Base-by-base conservation (phyloP, 2,113 vertebrate species). In the Thalassoma bifasciatum region DNA sequence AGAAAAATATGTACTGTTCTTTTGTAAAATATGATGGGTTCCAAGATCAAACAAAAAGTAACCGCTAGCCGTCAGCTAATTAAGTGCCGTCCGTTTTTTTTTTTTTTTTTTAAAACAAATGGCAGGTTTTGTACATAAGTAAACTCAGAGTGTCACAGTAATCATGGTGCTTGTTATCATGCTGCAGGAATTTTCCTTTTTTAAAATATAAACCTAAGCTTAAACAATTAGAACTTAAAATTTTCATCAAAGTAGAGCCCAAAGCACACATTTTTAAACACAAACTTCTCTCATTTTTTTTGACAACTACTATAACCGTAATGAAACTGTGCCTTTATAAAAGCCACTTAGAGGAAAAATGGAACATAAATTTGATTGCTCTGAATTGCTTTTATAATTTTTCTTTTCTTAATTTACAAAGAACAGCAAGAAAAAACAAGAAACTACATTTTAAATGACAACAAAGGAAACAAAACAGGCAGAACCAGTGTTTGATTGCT, bases 331-430 rank as follows among this genome's bases (percentile, higher is more conserved):
- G n/a, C 36, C 26, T 66, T 50, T 66, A 38, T 47, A n/a, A 61
- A 24, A 60, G 23, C 24, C 24, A 38, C 53, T 61, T 6, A 5
- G 8, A 60, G 7, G 0, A 16, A 34, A 68, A 70, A 47, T 0
- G 34, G 47, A 9, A 37, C 1, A 10, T 56, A 5, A 36, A 58
- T 66, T 22, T 64, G 57, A 75, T 79, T 36, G 16, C 23, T 59
- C 36, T 36, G 37, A 74, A 61, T 42, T 80, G 63, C 73, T 83
- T 46, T 72, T 80, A 1, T 51, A 50, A 61, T 75, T 66, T 42
- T 11, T 42, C 40, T 42, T 42, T 8, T 42, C 40, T 14, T 42
- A 42, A 42, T 42, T 42, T 14, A 14, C 40, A 42, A 42, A 42
- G 40, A 42, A 42, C 9, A 10, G 5, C 5, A 42, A 4, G 14